Base-by-base conservation (phyloP, 2,113 vertebrate species). In the Macroglossus sobrinus region DNA sequence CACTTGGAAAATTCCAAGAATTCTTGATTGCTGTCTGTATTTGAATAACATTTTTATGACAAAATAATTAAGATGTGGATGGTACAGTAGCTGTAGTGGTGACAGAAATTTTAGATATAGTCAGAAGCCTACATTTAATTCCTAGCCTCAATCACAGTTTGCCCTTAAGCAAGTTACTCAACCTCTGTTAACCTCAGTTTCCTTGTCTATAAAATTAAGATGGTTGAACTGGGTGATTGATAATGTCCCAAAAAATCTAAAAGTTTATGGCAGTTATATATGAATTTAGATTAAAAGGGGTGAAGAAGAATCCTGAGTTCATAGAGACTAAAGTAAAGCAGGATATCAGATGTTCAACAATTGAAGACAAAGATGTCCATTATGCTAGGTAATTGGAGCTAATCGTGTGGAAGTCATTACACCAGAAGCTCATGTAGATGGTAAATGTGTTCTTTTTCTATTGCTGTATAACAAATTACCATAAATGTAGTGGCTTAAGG, bases 331-430 rank as follows among this genome's bases (percentile, higher is more conserved):
- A 89, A 89, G 66, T 72, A 55, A 89, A 16, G 59, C 78, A 86
- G 13, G 45, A 33, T 55, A 69, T 74, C 38, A 93, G 50, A 66
- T 79, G 24, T 78, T 90, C 80, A 85, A 50, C 5, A 24, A 91
- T 95, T 91, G 96, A 93, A 95, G 84, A 59, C 35, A 95, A 68
- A 89, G 50, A 35, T 93, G 7, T 68, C 64, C 30, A n/a, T 91
- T 94, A 76, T 4, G 91, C 86, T 74, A 76, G 35, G 38, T 76
- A 74, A 40, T 4, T 91, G 8, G 30, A 89, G 8, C 95, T 95
- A 89, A 80, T 85, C 33, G 81, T 96, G 28, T 66, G 18, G 50
- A 76, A 50, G 47, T 50, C 33, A 88, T 96, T 85, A 71, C 13
- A 78, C 16, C 38, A 84, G 87, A 92, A 97, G 16, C 64, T 76